Evolutionary conservation across 2,888 invertebrate species (phyloP).

Genomic region (Eilema caniola): DNA sequence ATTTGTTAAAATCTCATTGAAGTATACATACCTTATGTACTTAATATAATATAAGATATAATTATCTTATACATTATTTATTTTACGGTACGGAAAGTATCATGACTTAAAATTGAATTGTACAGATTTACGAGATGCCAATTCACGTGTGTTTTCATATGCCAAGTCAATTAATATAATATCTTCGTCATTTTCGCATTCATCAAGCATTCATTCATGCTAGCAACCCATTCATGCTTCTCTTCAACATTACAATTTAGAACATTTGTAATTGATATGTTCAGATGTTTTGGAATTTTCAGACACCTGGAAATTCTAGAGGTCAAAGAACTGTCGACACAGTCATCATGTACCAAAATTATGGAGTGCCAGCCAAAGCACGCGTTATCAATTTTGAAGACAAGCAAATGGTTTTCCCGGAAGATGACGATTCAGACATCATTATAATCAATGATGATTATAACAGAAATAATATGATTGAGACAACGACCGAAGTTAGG

Average conservation of each 20-base stretch:
- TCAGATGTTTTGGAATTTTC: slow-evolving; percentile 94
- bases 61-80: not conserved
- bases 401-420: slow-evolving; percentile 77
- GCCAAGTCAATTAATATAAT: not conserved
- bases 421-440: slow-evolving; percentile 80
- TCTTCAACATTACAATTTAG: slow-evolving; percentile 22
- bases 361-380: slow-evolving; percentile 68
- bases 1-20: not conserved
- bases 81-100: too few species aligned
- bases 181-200: too few species aligned
- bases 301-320: slow-evolving; percentile 90
- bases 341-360: slow-evolving; percentile 77
- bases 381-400: slow-evolving; percentile 74
- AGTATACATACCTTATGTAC: too few species aligned
- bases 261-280: slow-evolving; percentile 82
- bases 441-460: slow-evolving; percentile 82
- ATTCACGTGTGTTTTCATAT: not conserved
- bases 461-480: slow-evolving; percentile 62
- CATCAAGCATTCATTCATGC: not conserved
- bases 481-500: slow-evolving; percentile 63
- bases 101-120: not conserved
- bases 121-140: not conserved
- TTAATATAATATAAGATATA: not conserved
- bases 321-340: slow-evolving; percentile 89
- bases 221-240: not conserved